Base-by-base conservation (phyloP, 1,140 invertebrate genomes). In the Parasteatoda tepidariorum region DNA sequence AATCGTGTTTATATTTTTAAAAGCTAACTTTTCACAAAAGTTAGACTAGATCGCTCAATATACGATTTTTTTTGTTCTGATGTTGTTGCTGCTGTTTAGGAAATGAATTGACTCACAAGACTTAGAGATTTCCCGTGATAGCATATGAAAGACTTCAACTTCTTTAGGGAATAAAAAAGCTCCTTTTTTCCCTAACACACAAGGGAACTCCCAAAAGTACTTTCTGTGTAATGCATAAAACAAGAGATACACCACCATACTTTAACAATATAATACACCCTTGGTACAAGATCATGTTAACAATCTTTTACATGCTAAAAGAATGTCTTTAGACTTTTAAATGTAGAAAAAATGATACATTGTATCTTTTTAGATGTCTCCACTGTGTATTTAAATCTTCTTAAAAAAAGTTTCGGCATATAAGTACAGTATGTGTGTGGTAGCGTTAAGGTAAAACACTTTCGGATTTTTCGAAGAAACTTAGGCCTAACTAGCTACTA, bases 171-270 rank as follows among this genome's bases (percentile, higher is more conserved):
- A 48, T 33, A 73, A 74, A 73, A 59, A 59, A 28, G 59, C 48
- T 59, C 71, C 57, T 61, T 31, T 73, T 41, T 75, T 62, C 28
- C 70, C 54, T 33, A 18, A 31, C 11, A 75, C 18, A 61, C 54
- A 38, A 62, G 24, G 9, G 38, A 75, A 75, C 62, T 75, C 59
- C 73, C 57, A 26, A 5, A 57, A 75, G 73, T 75, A 34, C 31
- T 75, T 75, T 73, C 59, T 62, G n/a, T 38, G 55, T 61, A 75
- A 75, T 75, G 73, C 73, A 75, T 75, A 75, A 75, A 75, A 75
- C 73, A 75, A 75, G 33, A 75, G 73, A 75, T 41, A 61, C 57
- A 9, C 73, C 73, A 73, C 38, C 57, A 33, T 75, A 22, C 26
- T 75, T 75, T 61, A 75, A 75, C 73, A 61, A 61, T 75, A 38